Evolutionary conservation across 2,888 invertebrate species (phyloP).

Genomic region (Siphlonurus alternatus): DNA sequence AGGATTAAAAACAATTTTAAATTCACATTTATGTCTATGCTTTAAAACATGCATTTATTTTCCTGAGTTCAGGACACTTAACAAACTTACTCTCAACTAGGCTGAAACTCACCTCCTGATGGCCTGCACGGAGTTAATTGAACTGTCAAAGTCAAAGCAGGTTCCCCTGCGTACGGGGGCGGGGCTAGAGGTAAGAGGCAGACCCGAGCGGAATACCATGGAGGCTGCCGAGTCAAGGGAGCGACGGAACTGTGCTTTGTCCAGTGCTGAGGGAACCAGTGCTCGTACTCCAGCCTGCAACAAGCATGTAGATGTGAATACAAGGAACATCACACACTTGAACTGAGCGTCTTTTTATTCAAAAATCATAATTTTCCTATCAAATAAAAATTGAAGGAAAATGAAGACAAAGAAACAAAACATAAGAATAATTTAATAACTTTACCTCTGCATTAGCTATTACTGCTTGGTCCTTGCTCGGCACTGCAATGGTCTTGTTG

Average conservation of each 20-base stretch:
- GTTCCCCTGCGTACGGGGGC: conserved; percentile 63
- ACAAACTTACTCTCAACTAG: too few relatives aligned
- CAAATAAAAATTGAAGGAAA: not conserved
- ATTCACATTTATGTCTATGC: too few relatives aligned
- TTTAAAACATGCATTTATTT: too few relatives aligned
- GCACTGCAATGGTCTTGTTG: not conserved
- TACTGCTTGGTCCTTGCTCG: not conserved
- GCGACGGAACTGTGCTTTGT: conserved; percentile 54
- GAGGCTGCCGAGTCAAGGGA: conserved; percentile 61
- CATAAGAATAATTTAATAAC: not conserved
- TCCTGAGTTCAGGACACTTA: too few relatives aligned
- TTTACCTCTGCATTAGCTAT: not conserved
- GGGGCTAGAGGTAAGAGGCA: conserved; percentile 72
- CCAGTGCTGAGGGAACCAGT: conserved; percentile 48
- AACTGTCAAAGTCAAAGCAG: conserved; percentile 71
- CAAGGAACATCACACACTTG: too few relatives aligned
- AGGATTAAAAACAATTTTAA: too few relatives aligned
- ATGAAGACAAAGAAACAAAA: not conserved
- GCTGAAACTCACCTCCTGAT: conserved; percentile 65
- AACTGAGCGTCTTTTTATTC: too few relatives aligned
- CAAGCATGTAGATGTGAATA: too few relatives aligned
- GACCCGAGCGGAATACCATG: conserved; percentile 67
- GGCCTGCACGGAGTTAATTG: conserved; percentile 57
- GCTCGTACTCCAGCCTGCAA: not conserved
- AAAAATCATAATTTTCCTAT: too few relatives aligned